Percentiles rank a stretch among this genome's conserved stretches.
Evolutionary conservation across 2,888 invertebrate species (phyloP).

Genomic region (Drosophila neutralis): DNA sequence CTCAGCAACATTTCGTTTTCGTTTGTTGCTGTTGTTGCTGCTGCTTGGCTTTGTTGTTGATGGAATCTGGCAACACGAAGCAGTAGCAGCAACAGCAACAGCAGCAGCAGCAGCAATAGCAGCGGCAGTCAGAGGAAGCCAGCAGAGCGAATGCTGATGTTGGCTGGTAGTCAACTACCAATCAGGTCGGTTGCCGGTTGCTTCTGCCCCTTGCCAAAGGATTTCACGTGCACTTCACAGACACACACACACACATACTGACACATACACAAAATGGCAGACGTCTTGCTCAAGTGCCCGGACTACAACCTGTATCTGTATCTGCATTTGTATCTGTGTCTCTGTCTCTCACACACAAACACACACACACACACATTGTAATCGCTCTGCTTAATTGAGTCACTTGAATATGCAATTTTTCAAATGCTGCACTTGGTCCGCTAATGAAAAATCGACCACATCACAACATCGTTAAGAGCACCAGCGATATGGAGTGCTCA

Average conservation of each 20-base stretch:
- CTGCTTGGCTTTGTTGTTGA: conserved; percentile 68
- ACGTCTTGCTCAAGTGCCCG: conserved; percentile 70
- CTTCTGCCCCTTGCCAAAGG: conserved; percentile 74
- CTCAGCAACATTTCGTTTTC: conserved; percentile 82
- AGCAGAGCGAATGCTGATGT: conserved; percentile 63
- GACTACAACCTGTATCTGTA: conserved; percentile 68
- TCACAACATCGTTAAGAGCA: conserved; percentile 71
- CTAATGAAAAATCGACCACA: conserved; percentile 69
- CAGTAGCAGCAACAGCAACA: conserved; percentile 43
- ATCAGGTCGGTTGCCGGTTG: conserved; percentile 78
- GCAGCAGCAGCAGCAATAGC: conserved; percentile 20
- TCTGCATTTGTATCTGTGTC: conserved; percentile 35
- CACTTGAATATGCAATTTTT: conserved; percentile 80
- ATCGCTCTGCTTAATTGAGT: conserved; percentile 69
- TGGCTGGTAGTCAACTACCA: conserved; percentile 75
- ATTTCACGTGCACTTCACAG: conserved; percentile 73
- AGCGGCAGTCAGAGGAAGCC: conserved; percentile 35
- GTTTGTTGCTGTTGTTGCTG: conserved; percentile 63
- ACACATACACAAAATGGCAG: conserved; percentile 72
- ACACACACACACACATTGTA: conserved; percentile 3
- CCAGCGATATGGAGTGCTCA: conserved; percentile 11
- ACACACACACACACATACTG: conserved; percentile 20
- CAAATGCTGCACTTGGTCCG: conserved; percentile 61
- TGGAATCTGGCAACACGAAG: conserved; percentile 71
- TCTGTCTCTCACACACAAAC: conserved; percentile 17